Conservation (phyloP, 2,888 invertebrate genomes). For the Cryptophagus acutangulus region DNA sequence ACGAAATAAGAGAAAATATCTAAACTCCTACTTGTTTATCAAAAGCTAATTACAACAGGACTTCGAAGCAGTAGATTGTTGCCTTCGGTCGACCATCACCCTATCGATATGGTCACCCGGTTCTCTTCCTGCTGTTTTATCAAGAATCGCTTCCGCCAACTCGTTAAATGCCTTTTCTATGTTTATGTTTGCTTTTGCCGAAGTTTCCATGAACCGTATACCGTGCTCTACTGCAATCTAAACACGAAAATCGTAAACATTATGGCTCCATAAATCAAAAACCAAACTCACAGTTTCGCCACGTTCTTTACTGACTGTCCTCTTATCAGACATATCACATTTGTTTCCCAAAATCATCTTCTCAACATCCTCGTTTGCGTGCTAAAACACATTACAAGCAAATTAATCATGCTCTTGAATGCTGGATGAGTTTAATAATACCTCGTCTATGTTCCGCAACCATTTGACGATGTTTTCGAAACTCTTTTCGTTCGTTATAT, state of each 20-base stretch:
- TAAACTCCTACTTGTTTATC: no score
- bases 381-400: conserved; percentile 53
- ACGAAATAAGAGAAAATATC: no score
- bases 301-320: conserved; percentile 86
- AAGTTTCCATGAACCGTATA: conserved; percentile 96
- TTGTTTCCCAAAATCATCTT: conserved; percentile 98
- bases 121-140: conserved; percentile 81
- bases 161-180: conserved; percentile 94
- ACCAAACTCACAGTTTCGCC: conserved; percentile 85
- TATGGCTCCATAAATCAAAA: neutral
- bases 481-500: conserved; percentile 95
- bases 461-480: conserved; percentile 99
- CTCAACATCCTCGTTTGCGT: conserved; percentile 97
- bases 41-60: conserved; percentile 50
- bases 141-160: conserved; percentile 89
- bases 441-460: conserved; percentile 97
- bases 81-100: conserved; percentile 69
- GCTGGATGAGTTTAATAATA: conserved; percentile 39
- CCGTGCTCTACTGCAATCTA: conserved; percentile 94
- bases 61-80: conserved; percentile 58
- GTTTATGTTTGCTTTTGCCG: conserved; percentile 95
- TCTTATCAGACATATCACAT: conserved; percentile 95
- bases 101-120: conserved; percentile 69
- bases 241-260: conserved; percentile 23
- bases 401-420: neutral